A percentile compares a stretch with the other conserved stretches of the same genome.
phyloP scores from a whole-genome alignment of 1,140 invertebrate genomes.

The Rhopalosiphum padi region DNA sequence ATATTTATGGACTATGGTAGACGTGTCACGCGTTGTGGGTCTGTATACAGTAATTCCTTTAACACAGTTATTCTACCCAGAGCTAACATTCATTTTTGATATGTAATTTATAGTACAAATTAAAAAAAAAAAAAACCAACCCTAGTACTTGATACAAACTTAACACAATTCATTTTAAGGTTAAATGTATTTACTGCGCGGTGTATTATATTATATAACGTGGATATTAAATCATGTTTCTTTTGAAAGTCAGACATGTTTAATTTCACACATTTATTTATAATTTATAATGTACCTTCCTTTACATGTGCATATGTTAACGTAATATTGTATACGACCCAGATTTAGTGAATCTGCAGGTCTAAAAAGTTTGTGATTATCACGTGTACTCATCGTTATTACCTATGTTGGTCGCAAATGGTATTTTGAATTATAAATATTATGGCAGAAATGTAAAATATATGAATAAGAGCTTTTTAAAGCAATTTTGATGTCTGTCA shows the following conservation, averaged over 20 bases:
- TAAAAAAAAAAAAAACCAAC: not conserved
- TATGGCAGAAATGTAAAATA: not conserved
- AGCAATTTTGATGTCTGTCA: constrained; percentile 12
- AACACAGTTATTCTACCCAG: not conserved
- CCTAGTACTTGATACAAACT: not conserved
- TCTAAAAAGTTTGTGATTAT: not conserved
- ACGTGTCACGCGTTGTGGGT: not conserved
- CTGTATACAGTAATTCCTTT: not conserved
- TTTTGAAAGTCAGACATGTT: not conserved
- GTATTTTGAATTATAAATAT: constrained; percentile 25
- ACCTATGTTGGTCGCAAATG: not conserved
- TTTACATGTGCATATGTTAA: not conserved
- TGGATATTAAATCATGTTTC: not conserved
- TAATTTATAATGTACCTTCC: not conserved
- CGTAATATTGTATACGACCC: not conserved
- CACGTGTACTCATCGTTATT: not conserved
- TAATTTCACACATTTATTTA: constrained; percentile 15
- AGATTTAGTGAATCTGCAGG: not conserved
- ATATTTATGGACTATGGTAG: constrained; percentile 1
- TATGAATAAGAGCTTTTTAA: not conserved
- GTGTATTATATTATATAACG: not conserved
- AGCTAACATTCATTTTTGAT: not conserved
- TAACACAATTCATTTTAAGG: not conserved
- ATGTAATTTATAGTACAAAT: not conserved
- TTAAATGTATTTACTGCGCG: not conserved